Evolutionary conservation across 2,888 invertebrate species (phyloP).

Genomic region (Rhingia campestris): DNA sequence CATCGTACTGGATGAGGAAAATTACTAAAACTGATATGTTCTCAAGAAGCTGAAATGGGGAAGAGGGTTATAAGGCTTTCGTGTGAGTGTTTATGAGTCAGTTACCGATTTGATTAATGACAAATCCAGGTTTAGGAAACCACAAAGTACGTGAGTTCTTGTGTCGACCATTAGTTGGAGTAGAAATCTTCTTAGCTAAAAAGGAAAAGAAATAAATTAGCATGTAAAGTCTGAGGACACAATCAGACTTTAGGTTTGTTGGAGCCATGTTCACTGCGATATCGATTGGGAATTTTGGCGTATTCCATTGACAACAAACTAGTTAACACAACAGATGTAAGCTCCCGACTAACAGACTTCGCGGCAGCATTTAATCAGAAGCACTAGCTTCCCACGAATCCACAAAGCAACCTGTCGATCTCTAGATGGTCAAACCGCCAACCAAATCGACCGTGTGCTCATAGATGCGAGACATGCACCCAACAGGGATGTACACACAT

Average conservation of each 20-base stretch:
- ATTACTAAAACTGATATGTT: conserved; percentile 76
- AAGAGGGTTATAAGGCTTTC: neutral
- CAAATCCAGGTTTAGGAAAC: conserved; percentile 74
- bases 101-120: conserved; percentile 75
- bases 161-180: conserved; percentile 75
- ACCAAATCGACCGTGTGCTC: too few species aligned
- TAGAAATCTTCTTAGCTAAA: conserved; percentile 76
- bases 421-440: too few species aligned
- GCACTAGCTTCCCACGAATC: too few species aligned
- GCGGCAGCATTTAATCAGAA: too few species aligned
- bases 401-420: too few species aligned
- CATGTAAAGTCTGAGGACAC: neutral
- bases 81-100: neutral
- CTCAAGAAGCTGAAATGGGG: conserved; percentile 69
- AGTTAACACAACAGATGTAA: too few species aligned
- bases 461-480: too few species aligned
- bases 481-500: too few species aligned
- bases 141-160: conserved; percentile 75
- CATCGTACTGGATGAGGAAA: conserved; percentile 77
- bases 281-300: too few species aligned
- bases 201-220: neutral
- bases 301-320: too few species aligned
- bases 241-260: neutral
- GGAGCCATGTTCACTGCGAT: too few species aligned
- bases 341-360: too few species aligned